Evolutionary conservation across 1,140 invertebrate genomes (phyloP).

Genomic region (Ooceraea biroi): DNA sequence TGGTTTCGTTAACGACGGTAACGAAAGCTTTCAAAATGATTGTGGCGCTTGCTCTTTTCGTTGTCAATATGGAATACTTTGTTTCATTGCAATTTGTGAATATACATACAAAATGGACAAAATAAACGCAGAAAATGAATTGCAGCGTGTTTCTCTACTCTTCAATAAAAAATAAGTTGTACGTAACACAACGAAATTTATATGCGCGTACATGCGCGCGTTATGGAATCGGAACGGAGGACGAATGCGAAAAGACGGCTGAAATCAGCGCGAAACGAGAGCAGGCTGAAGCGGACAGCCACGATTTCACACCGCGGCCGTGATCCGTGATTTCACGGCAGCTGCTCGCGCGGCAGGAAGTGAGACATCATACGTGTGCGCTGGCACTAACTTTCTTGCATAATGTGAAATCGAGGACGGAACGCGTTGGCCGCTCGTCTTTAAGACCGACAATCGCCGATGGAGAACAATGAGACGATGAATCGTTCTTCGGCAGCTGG

Average conservation of each 20-base stretch:
- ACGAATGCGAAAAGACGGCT: slow-evolving; percentile 15
- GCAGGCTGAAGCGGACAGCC: slow-evolving; percentile 59
- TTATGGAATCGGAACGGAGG: not conserved
- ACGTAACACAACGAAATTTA: not conserved
- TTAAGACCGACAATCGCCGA: slow-evolving; percentile 50
- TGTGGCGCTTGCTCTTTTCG: not conserved
- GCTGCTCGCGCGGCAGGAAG: slow-evolving; percentile 72
- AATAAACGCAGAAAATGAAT: too few species aligned
- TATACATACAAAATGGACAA: not conserved
- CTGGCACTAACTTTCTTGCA: slow-evolving; percentile 73
- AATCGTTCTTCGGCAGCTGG: slow-evolving; percentile 52
- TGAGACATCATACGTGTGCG: slow-evolving; percentile 66
- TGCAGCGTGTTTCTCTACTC: not conserved
- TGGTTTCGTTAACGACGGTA: not conserved
- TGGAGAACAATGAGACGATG: slow-evolving; percentile 68
- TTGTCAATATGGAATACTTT: not conserved
- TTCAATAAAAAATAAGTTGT: not conserved
- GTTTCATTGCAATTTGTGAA: not conserved
- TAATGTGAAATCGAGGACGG: slow-evolving; percentile 76
- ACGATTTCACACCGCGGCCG: slow-evolving; percentile 75
- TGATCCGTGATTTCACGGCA: slow-evolving; percentile 77
- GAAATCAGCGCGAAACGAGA: slow-evolving; percentile 63
- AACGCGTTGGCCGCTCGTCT: slow-evolving; percentile 40
- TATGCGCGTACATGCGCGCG: too few species aligned
- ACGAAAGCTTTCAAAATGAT: not conserved